Conservation (phyloP, 2,113 vertebrate species). For the Epinephelus lanceolatus region DNA sequence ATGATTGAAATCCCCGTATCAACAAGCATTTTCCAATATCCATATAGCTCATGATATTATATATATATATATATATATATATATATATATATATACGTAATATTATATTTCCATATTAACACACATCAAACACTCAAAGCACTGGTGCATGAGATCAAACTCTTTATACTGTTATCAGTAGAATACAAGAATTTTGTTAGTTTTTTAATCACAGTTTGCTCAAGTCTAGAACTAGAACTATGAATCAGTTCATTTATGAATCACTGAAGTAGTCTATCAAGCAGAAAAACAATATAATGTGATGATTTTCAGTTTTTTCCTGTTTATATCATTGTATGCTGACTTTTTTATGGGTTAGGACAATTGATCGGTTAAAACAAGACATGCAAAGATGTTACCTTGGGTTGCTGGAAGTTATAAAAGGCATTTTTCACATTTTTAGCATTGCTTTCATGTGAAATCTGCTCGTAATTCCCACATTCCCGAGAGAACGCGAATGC, state of each 20-base stretch:
- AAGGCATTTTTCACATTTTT: neutral
- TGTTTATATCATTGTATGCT: neutral
- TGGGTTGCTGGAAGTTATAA: neutral
- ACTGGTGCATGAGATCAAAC: neutral
- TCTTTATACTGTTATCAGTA: neutral
- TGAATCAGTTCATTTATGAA: neutral
- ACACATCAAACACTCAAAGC: neutral
- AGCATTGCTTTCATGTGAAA: neutral
- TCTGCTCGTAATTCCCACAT: neutral
- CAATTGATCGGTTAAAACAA: neutral
- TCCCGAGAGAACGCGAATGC: neutral
- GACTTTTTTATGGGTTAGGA: neutral
- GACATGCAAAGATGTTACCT: too few relatives aligned
- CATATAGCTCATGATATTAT: accelerated
- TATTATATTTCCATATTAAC: neutral
- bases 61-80: neutral
- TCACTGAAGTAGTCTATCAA: neutral
- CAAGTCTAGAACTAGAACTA: neutral
- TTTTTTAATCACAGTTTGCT: neutral
- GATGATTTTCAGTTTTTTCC: neutral
- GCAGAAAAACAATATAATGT: neutral
- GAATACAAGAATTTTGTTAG: neutral
- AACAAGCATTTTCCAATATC: neutral
- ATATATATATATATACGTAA: accelerated
- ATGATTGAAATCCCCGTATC: neutral